Evolutionary conservation across 1,140 invertebrate species (phyloP).

Genomic region (Rhizoglyphus robini): DNA sequence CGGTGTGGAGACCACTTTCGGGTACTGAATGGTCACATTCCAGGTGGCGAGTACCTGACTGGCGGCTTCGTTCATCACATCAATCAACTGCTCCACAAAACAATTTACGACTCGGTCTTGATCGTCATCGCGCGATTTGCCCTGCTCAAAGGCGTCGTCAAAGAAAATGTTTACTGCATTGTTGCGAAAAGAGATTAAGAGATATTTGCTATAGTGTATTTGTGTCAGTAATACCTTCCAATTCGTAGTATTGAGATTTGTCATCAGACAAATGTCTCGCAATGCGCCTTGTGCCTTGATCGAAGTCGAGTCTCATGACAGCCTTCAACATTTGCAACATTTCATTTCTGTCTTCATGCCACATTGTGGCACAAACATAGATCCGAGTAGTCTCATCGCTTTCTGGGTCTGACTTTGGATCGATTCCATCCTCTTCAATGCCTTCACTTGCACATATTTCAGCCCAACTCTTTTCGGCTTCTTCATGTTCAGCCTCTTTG

Average conservation of each 20-base stretch:
- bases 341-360: slow-evolving; percentile 92
- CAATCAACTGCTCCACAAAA: slow-evolving; percentile 82
- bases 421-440: slow-evolving; percentile 1
- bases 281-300: slow-evolving; percentile 72
- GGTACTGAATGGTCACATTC: slow-evolving; percentile 50
- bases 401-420: not conserved
- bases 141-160: slow-evolving; percentile 94
- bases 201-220: too few species aligned
- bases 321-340: slow-evolving; percentile 48
- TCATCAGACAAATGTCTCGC: slow-evolving; percentile 48
- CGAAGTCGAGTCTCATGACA: slow-evolving; percentile 61
- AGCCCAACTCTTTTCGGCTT: too few species aligned
- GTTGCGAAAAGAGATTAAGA: too few species aligned
- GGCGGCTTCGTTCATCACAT: slow-evolving; percentile 84
- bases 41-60: slow-evolving; percentile 72
- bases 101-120: slow-evolving; percentile 86
- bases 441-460: not conserved
- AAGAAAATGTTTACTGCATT: slow-evolving; percentile 98
- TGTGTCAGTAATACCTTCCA: too few species aligned
- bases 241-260: slow-evolving; percentile 46
- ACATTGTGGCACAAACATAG: slow-evolving; percentile 88
- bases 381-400: slow-evolving; percentile 39
- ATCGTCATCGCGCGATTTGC: slow-evolving; percentile 74
- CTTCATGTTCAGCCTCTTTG: too few species aligned
- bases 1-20: slow-evolving; percentile 82